A percentile compares a stretch with the other conserved stretches of the same genome.
These are phyloP conservation scores for Thunnus thynnus DNA, from an alignment of 2,113 vertebrate genomes.

Conservation along the genomic window DNA sequence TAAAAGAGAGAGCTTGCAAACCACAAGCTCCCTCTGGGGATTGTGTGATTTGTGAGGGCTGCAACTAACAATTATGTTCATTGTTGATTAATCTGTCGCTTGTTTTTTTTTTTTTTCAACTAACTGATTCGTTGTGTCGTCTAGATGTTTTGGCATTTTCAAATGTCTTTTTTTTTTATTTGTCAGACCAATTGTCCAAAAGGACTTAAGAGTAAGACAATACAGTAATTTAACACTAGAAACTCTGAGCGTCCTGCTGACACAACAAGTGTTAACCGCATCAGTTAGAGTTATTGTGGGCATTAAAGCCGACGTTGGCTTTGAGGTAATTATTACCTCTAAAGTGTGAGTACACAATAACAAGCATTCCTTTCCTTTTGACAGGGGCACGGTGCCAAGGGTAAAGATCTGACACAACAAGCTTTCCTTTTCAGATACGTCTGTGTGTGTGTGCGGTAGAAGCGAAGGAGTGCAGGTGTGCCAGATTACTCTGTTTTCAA, in stretches of 20 bases:
- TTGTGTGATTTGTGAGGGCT: conserved; percentile 12
- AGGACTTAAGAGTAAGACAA: neutral
- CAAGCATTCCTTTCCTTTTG: conserved; percentile 61
- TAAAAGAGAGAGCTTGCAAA: conserved; percentile 28
- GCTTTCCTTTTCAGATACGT: conserved; percentile 21
- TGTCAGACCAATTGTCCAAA: no score
- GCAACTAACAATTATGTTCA: no score
- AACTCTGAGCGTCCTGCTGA: neutral
- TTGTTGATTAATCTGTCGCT: no score
- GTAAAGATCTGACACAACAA: conserved; percentile 52
- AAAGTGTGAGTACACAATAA: conserved; percentile 60
- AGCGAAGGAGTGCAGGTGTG: conserved; percentile 38
- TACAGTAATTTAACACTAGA: neutral
- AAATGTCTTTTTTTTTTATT: no score
- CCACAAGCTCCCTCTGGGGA: conserved; percentile 41
- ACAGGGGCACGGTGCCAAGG: conserved; percentile 55
- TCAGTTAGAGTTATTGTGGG: conserved; percentile 11
- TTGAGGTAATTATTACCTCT: conserved; percentile 72
- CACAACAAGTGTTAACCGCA: neutral
- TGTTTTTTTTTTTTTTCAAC: no score
- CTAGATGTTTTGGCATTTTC: no score
- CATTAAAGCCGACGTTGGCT: conserved; percentile 32
- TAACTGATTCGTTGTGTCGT: no score
- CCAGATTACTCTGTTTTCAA: conserved; percentile 14
- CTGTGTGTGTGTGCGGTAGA: neutral